Base-by-base conservation (phyloP, 1,140 invertebrate species). In the Lordiphosa clarofinis region DNA sequence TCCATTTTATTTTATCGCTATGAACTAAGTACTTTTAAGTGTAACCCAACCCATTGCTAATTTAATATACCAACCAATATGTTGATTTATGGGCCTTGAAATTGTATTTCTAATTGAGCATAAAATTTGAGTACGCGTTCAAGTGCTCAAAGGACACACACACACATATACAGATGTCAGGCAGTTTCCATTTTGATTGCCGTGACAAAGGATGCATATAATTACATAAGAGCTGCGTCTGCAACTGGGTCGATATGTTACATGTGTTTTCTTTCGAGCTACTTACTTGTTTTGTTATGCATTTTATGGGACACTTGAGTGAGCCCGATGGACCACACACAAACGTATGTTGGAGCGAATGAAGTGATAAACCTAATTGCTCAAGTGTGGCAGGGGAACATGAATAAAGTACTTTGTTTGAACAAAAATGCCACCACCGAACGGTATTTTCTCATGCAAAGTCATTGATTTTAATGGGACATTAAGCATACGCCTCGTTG, bases 401-500 rank as follows among this genome's bases (percentile, higher is more conserved):
- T 49, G 38, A 53, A 43, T 52, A 53, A 33, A 11, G 64, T 78
- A 63, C 73, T 75, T 38, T 43, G 50, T 43, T 52, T 44, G 24
- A 39, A 56, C 50, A 62, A 37, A 44, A 44, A 58, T 67, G 48
- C 54, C 55, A 46, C 53, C 59, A 62, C 53, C 60, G 52, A 68
- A 55, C 58, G 46, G 44, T 28, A 50, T 61, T 69, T 70, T 70
- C 57, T 56, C 67, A 57, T 48, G 66, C 49, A 40, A 70, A 63
- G 59, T 76, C 78, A 82, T 69, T 78, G 78, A 64, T 60, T 82
- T 82, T 82, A 84, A 82, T 82, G 69, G 65, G 68, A 65, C 67
- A 82, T 84, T 82, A 82, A 82, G 78, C 73, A 82, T 82, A 82
- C 78, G 78, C 78, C 78, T 73, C 73, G 68, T 84, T 70, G 78